Conservation (phyloP, 2,797 vertebrate genomes). For the Muraenolepis orangiensis region DNA sequence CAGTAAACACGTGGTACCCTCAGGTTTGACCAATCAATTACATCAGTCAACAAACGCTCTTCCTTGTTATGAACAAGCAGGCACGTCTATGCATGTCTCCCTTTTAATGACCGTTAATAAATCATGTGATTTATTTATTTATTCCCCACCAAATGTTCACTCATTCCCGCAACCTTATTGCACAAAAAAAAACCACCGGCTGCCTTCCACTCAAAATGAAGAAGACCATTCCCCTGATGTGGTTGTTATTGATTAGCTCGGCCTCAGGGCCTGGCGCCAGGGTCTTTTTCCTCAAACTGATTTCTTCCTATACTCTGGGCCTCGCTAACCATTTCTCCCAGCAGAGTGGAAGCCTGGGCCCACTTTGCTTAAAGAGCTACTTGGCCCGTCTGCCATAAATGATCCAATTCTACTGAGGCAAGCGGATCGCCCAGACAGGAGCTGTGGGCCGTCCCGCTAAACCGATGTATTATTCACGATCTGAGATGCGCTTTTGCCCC, state of each 20-base stretch:
- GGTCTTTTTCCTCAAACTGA: not conserved
- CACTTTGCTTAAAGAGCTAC: not conserved
- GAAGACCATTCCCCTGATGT: constrained; percentile 3
- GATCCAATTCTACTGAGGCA: not conserved
- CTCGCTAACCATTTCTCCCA: not conserved
- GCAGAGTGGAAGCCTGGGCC: not conserved
- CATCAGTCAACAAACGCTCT: too few species aligned
- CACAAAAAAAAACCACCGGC: not conserved
- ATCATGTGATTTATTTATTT: too few species aligned
- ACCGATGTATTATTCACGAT: not conserved
- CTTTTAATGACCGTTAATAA: not conserved
- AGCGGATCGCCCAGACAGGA: not conserved
- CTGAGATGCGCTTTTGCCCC: not conserved
- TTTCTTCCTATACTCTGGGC: not conserved
- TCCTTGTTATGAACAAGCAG: too few species aligned
- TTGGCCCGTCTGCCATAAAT: not conserved
- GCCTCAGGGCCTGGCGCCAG: not conserved
- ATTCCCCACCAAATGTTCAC: not conserved
- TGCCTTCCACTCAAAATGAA: not conserved
- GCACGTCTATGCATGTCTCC: not conserved
- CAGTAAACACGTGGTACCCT: too few species aligned
- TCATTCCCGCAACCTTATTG: not conserved
- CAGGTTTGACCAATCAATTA: too few species aligned
- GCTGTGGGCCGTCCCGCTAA: not conserved
- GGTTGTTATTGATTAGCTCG: constrained; percentile 6